These are phyloP conservation scores for Chiridota heheva DNA, from an alignment of 35 echinoderm and acorn worm genomes.

Conservation along the genomic window DNA sequence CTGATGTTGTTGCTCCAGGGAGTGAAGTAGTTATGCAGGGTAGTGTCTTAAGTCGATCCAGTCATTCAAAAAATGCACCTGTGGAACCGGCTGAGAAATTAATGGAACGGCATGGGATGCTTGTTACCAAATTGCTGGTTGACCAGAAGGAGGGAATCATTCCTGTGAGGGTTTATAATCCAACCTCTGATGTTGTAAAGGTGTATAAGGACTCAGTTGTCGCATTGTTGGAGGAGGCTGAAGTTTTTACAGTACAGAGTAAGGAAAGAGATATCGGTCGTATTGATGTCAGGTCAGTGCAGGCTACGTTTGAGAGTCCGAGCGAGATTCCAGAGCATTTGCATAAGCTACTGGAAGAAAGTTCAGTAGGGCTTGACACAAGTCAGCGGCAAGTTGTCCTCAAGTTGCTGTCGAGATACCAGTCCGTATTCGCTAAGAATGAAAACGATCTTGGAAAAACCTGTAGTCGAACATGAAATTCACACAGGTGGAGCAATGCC, in stretches of 20 bases:
- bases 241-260: too few species aligned
- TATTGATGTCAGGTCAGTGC: neutral
- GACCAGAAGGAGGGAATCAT: too few species aligned
- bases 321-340: neutral
- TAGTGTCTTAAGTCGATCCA: neutral
- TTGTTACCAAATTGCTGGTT: constrained; percentile 23
- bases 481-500: constrained; percentile 22
- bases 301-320: neutral
- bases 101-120: constrained; percentile 15
- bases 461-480: constrained; percentile 6
- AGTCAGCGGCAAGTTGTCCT: neutral
- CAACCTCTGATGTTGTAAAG: neutral
- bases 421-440: constrained; percentile 28
- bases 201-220: neutral
- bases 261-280: too few species aligned
- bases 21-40: neutral
- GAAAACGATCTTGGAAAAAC: constrained; percentile 41
- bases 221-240: constrained; percentile 5
- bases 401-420: neutral
- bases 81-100: too few species aligned
- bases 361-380: neutral
- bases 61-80: neutral
- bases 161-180: neutral
- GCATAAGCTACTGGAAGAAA: neutral
- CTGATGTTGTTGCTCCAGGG: constrained; percentile 1